These are phyloP conservation scores for Patiria miniata DNA, from an alignment of 35 echinoderm and acorn worm genomes.

Conservation along the genomic window DNA sequence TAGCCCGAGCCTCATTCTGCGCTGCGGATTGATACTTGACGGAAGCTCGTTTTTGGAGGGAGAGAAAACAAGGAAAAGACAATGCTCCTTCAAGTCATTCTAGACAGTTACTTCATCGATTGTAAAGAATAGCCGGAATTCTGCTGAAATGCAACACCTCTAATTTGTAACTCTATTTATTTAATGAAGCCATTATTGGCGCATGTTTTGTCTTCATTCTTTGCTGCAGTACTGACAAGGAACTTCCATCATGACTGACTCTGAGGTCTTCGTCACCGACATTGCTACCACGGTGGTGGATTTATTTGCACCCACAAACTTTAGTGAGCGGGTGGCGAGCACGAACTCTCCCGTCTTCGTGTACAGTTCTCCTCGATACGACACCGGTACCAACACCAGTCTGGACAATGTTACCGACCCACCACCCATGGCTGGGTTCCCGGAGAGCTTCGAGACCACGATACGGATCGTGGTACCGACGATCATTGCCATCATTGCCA, in stretches of 20 bases:
- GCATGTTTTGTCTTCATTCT: not conserved
- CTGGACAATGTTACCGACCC: not conserved
- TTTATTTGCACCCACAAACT: constrained; percentile 18
- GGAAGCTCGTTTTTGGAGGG: constrained; percentile 10
- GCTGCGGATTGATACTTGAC: constrained; percentile 12
- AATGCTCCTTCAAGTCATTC: not conserved
- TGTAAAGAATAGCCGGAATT: not conserved
- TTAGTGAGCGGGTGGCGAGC: constrained; percentile 20
- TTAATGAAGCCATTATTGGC: too few relatives aligned
- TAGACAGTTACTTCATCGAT: not conserved
- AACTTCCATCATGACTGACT: not conserved
- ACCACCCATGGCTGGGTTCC: not conserved
- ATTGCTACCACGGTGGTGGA: constrained; percentile 39
- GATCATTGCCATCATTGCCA: constrained; percentile 63
- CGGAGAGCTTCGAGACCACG: not conserved
- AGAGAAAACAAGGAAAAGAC: too few relatives aligned
- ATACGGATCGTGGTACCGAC: constrained; percentile 18
- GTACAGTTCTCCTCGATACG: not conserved
- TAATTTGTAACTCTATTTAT: too few relatives aligned
- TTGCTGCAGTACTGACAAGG: not conserved
- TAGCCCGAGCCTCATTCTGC: not conserved
- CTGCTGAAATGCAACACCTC: too few relatives aligned
- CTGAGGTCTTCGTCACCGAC: not conserved
- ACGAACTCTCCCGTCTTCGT: not conserved
- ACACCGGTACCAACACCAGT: not conserved